Percentiles rank a stretch among this genome's conserved stretches.
phyloP scores from a whole-genome alignment of 2,797 vertebrate genomes.

The Gadopsis bispinosus region DNA sequence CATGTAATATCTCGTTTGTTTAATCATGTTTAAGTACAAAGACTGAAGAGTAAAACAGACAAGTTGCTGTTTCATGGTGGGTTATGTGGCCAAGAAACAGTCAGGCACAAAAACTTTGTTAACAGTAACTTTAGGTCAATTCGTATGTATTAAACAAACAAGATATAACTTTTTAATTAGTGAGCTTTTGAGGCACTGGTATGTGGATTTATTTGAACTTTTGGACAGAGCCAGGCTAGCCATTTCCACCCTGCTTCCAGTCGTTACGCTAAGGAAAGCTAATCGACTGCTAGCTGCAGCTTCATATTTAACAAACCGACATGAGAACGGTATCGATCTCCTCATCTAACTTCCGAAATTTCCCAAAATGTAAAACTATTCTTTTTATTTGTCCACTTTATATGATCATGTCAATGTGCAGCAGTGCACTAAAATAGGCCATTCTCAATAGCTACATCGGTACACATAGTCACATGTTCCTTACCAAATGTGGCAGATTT shows the following conservation, averaged over 20 bases:
- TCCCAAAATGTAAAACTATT: background rate
- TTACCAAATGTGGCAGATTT: background rate
- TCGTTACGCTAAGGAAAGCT: constrained; percentile 11
- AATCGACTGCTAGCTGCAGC: background rate
- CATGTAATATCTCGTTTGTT: background rate
- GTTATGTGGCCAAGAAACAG: background rate
- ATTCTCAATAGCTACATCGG: background rate
- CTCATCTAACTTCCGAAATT: background rate
- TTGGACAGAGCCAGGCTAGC: background rate
- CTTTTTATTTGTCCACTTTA: background rate
- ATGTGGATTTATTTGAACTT: background rate
- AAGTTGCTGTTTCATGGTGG: background rate
- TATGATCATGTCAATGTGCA: no score
- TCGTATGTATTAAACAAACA: background rate
- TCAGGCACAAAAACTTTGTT: background rate
- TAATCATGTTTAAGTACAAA: background rate
- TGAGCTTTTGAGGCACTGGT: no score
- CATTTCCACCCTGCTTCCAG: background rate
- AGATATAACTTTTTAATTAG: background rate
- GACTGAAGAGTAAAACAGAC: no score
- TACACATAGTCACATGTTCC: background rate
- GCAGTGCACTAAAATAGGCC: background rate
- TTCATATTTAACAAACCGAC: background rate
- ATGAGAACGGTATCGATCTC: background rate
- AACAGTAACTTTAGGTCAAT: background rate